Evolutionary conservation across 1,140 invertebrate species (phyloP), one percentile per base, ranked within the genome.

Genomic region (Oncopeltus fasciatus): DNA sequence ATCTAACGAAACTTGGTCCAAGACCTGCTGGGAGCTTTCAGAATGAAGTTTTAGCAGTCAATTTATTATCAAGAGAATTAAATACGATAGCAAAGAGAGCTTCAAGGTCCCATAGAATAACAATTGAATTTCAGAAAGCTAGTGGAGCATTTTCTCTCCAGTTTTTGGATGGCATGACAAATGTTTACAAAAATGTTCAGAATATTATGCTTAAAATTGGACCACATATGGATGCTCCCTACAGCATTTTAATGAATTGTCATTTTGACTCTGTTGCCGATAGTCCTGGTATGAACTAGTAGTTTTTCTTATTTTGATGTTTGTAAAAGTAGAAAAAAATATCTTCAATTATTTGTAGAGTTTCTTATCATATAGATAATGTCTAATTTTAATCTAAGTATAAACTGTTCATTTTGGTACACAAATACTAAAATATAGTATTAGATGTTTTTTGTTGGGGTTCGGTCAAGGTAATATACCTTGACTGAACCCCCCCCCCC

Each of bases 191-290:
- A 69, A 81, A 81, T 70, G 80, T 87, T 64, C 82, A 85, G 68
- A 92, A 91, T 76, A 81, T 95, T 63, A 76, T 92, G 63, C 89
- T 86, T 18, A 84, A 83, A 72, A 73, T 93, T 56, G 81, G 82
- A 29, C 77, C 79, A 0, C 73, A 72, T 66, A 69, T 76, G 69
- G 70, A 75, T 51, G 79, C 79, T 1, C 71, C 74, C 44, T 75
- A 85, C 67, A 86, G 88, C 71, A 75, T 97, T 67, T 75, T 97
- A 57, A 80, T 97, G 59, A 97, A 96, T 76, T 95, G 92, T 73
- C 94, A 97, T 76, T 95, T 87, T 76, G 93, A 97, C 75, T 84
- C 87, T 57, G 88, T 93, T 68, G 77, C 85, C 16, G 87, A 87
- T 67, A 94, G 90, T 73, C 87, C 87, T 71, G 88, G 87, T 84